A percentile compares a stretch with the other conserved stretches of the same genome.
phyloP scores from a whole-genome alignment of 2,113 vertebrate genomes.

The Myotis davidii region DNA sequence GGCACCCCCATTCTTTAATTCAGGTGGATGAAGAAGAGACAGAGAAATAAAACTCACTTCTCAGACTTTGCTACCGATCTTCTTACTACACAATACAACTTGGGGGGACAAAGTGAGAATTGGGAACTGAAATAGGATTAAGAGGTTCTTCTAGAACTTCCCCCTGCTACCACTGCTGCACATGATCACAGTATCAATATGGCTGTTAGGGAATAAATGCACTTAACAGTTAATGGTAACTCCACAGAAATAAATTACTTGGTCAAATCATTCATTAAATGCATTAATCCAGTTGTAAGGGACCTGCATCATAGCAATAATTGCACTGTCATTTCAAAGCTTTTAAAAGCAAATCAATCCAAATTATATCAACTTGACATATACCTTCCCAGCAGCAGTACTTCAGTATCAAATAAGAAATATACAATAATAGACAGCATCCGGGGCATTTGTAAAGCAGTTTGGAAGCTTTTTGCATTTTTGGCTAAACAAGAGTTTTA shows the following conservation, averaged over 20 bases:
- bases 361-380: constrained; percentile 79
- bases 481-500: background rate
- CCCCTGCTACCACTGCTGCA: background rate
- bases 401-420: constrained; percentile 66
- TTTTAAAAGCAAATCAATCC: constrained; percentile 85
- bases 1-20: background rate
- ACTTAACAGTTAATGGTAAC: constrained; percentile 72
- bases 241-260: constrained; percentile 77
- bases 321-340: constrained; percentile 76
- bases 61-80: background rate
- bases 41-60: background rate
- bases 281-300: constrained; percentile 75
- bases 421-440: constrained; percentile 4
- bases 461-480: constrained; percentile 38
- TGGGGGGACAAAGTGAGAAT: background rate
- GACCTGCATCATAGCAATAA: constrained; percentile 73
- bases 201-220: constrained; percentile 65
- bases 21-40: background rate
- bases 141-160: background rate
- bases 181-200: constrained; percentile 25
- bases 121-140: background rate
- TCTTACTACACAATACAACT: background rate
- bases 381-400: constrained; percentile 67
- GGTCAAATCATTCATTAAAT: constrained; percentile 80
- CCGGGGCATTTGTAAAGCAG: background rate